phyloP scores from a whole-genome alignment of 1,140 invertebrate genomes.

The Druon quercuslanigerum region DNA sequence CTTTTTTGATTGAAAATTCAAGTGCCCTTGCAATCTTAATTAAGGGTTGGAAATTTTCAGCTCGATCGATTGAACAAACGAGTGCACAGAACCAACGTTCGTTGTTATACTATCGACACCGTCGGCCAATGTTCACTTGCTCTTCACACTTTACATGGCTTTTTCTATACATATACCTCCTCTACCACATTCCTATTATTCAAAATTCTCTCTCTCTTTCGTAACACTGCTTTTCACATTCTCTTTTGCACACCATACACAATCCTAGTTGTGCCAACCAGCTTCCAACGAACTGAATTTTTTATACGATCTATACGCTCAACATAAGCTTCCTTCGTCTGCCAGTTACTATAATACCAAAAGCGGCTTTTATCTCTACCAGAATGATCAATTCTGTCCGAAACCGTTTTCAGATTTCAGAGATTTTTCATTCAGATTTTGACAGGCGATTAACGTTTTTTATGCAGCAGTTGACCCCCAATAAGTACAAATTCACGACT shows the following conservation, averaged over 20 bases:
- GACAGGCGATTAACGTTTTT: no score
- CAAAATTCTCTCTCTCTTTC: constrained; percentile 29
- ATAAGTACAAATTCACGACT: no score
- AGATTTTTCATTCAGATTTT: background rate
- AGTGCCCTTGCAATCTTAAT: constrained; percentile 69
- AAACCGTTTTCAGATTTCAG: background rate
- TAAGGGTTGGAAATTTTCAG: constrained; percentile 67
- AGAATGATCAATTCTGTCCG: background rate
- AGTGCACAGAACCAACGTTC: constrained; percentile 46
- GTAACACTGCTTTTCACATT: constrained; percentile 23
- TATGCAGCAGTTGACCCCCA: no score
- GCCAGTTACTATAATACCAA: background rate
- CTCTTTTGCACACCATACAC: constrained; percentile 7
- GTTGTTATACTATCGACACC: constrained; percentile 24
- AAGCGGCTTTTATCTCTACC: background rate
- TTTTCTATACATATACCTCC: constrained; percentile 41
- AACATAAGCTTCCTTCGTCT: constrained; percentile 17
- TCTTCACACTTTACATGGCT: constrained; percentile 53
- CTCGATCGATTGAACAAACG: constrained; percentile 67
- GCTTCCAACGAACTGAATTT: constrained; percentile 23
- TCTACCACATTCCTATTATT: constrained; percentile 6
- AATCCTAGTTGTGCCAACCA: constrained; percentile 26
- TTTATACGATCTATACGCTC: constrained; percentile 25
- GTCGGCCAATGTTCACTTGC: constrained; percentile 51
- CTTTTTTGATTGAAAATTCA: constrained; percentile 70